Evolutionary conservation across 1,140 invertebrate genomes (phyloP).

Genomic region (Elysia chlorotica): DNA sequence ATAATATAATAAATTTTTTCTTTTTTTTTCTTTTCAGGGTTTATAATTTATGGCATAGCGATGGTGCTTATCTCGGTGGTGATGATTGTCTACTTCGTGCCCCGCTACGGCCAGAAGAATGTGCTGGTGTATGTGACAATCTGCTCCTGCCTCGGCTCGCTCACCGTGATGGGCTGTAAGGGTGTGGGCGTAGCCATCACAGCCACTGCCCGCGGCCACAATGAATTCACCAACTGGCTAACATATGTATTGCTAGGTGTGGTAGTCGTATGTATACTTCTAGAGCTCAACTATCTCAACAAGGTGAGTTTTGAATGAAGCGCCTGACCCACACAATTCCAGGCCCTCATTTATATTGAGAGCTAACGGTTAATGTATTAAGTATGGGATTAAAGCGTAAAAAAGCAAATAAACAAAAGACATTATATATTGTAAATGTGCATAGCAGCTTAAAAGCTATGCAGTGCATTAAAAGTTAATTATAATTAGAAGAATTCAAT

Average conservation of each 20-base stretch:
- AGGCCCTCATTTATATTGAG: too few species aligned
- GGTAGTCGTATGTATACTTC: constrained; percentile 67
- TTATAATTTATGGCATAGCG: constrained; percentile 77
- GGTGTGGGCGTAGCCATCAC: constrained; percentile 85
- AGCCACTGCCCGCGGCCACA: constrained; percentile 72
- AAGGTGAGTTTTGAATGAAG: too few species aligned
- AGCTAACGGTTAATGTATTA: too few species aligned
- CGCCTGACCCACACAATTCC: too few species aligned
- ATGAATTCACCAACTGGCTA: constrained; percentile 66
- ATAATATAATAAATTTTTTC: too few species aligned
- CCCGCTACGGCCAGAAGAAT: constrained; percentile 80
- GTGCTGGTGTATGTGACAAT: constrained; percentile 85
- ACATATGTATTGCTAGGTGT: constrained; percentile 80
- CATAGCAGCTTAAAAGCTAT: too few species aligned
- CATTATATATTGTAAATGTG: too few species aligned
- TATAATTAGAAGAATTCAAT: too few species aligned
- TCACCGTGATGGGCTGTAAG: constrained; percentile 95
- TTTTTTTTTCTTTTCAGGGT: constrained; percentile 68
- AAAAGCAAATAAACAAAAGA: too few species aligned
- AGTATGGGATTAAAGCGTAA: too few species aligned
- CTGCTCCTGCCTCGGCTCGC: constrained; percentile 88
- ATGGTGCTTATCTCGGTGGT: constrained; percentile 72
- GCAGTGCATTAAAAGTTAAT: too few species aligned
- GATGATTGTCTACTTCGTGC: constrained; percentile 66
- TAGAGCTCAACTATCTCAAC: constrained; percentile 96